These are phyloP conservation scores for Catocala nupta DNA, from an alignment of 2,888 invertebrate species.

Conservation along the genomic window DNA sequence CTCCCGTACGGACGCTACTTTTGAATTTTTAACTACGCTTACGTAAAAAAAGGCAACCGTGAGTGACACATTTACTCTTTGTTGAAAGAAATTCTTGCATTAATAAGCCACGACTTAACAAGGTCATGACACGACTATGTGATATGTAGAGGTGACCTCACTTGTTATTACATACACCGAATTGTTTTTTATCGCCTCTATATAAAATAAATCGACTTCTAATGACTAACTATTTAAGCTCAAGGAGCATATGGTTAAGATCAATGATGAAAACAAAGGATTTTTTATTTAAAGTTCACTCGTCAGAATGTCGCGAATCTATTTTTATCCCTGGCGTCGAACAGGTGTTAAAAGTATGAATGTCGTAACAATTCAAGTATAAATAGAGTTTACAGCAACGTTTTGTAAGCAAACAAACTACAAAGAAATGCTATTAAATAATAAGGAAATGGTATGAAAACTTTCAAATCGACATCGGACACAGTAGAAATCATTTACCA, in stretches of 20 bases:
- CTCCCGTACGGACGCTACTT: not conserved
- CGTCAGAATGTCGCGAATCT: too few relatives aligned
- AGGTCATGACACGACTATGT: conserved; percentile 24
- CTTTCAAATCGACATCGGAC: conserved; percentile 27
- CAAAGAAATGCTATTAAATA: too few relatives aligned
- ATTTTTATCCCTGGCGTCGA: too few relatives aligned
- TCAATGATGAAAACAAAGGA: not conserved
- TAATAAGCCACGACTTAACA: conserved; percentile 38
- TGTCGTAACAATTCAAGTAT: too few relatives aligned
- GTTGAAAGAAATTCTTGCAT: conserved; percentile 53
- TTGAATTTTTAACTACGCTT: not conserved
- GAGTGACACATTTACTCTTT: conserved; percentile 40
- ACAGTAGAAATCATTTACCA: not conserved
- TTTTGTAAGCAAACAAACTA: too few relatives aligned
- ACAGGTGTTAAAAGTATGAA: too few relatives aligned
- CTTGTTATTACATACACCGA: conserved; percentile 14
- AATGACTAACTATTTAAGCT: not conserved
- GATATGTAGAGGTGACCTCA: conserved; percentile 38
- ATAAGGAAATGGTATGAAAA: conserved; percentile 1
- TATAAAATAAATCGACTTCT: not conserved
- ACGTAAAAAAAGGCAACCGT: conserved; percentile 15
- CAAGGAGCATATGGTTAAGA: conserved; percentile 2
- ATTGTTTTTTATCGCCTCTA: conserved; percentile 23
- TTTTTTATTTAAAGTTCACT: not conserved
- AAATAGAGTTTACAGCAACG: too few relatives aligned